These are phyloP conservation scores for Thrips palmi DNA, from an alignment of 1,140 invertebrate species.

Conservation along the genomic window DNA sequence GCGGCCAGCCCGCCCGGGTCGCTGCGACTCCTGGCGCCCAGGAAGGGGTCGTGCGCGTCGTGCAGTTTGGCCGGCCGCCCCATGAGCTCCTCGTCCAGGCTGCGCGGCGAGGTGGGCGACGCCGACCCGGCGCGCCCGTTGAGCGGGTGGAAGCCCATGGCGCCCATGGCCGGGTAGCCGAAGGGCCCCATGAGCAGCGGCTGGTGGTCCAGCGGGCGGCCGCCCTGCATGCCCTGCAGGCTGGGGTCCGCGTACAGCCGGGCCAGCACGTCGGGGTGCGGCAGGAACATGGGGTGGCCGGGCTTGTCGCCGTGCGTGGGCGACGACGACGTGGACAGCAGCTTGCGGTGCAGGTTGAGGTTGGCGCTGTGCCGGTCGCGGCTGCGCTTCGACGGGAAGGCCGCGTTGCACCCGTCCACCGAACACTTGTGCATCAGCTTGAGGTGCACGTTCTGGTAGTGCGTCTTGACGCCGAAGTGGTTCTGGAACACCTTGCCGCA, in stretches of 20 bases:
- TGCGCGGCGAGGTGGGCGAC: no score
- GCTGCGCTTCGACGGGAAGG: constrained; percentile 86
- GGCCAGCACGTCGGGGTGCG: constrained; percentile 62
- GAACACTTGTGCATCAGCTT: constrained; percentile 93
- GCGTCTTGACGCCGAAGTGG: constrained; percentile 85
- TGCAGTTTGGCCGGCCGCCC: no score
- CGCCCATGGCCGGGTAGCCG: no score
- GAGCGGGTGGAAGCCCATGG: no score
- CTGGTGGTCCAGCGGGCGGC: no score
- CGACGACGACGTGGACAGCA: constrained; percentile 51
- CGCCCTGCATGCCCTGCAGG: constrained; percentile 30
- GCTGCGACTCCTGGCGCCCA: no score
- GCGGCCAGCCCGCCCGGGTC: no score
- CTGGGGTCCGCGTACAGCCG: constrained; percentile 58
- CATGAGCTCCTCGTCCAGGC: no score
- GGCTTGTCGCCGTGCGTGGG: constrained; percentile 15
- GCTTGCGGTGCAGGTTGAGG: constrained; percentile 74
- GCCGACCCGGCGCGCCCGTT: no score
- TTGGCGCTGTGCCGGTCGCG: constrained; percentile 86
- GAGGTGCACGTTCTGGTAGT: constrained; percentile 89
- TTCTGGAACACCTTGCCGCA: constrained; percentile 91
- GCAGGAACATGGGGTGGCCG: constrained; percentile 13
- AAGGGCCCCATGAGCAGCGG: no score
- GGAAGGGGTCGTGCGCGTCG: no score
- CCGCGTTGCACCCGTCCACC: constrained; percentile 87